Evolutionary conservation across 2,888 invertebrate genomes (phyloP), one percentile per base, ranked within the genome.

Genomic region (Conomelus anceps): DNA sequence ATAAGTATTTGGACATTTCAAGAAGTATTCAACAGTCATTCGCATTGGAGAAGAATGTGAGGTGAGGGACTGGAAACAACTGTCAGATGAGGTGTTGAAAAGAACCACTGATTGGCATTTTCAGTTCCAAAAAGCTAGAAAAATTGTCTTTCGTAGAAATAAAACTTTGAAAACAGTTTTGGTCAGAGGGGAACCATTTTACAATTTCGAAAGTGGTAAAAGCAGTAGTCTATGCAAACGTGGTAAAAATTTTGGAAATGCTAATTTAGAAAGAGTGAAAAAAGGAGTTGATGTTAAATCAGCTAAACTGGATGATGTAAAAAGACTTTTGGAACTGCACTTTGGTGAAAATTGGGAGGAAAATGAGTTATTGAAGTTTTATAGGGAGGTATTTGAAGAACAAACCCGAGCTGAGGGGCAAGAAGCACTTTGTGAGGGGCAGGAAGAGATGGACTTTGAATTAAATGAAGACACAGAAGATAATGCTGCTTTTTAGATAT

Each of bases 1-100:
- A 89, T 87, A 89, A 91, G 86, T 91, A 92, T 89, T n/a, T 88
- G n/a, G 89, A 90, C 41, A 89, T 91, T 85, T 89, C 22, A 88
- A 63, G 86, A 41, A 90, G 20, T 88, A 90, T 88, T 90, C 90
- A 20, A 91, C 89, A 22, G 90, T 91, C 17, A 91, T 26, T 4
- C 11, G 34, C 13, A 9, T 34, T 9, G 34, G 34, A 13, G 34
- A 34, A 34, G 34, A 34, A 4, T 90, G 89, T 87, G 84, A 86
- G 88, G 88, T 90, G 22, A 22, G 29, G 84, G 90, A 91, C 86
- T 91, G 91, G 90, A 91, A 91, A 90, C 34, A 84, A 41, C 85
- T 84, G 13, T 86, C 85, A 23, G 3, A 13, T 85, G 89, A 89
- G 1, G n/a, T 88, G 17, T 22, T 88, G 1, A 89, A 89, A 89